Evolutionary conservation across 2,888 invertebrate species (phyloP), one percentile per base, ranked within the genome.

Genomic region (Acrobasis repandana): DNA sequence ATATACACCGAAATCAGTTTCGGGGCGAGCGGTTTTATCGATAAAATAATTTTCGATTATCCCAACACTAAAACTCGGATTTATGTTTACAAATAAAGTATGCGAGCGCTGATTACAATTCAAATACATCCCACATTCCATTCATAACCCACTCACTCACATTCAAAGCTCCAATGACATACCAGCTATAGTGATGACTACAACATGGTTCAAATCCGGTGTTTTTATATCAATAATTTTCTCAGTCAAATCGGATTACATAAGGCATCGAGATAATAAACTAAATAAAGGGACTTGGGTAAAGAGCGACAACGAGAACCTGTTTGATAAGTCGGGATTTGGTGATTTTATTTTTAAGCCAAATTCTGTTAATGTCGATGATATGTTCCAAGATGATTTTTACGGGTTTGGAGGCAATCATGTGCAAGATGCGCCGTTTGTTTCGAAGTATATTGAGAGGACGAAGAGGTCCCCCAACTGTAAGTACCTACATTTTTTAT

Each of bases 281-380:
- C 67, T 90, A 0, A 90, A 88, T 52, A 89, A 87, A 68, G 84
- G 87, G 0, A 67, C 88, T 0, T 90, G 90, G 90, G 63, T 82
- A 0, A 72, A 75, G 0, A 76, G 69, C 2, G 50, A 62, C 0
- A 66, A 68, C 0, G 70, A 75, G 0, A 74, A 72, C 16, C 14
- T 70, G 0, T 66, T 63, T 0, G 77, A 76, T 0, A 80, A 73
- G 11, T 59, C 67, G 0, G 72, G 62, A 0, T 18, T 65, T 0
- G 82, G 82, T 0, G 74, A 82, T 1, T 88, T 85, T 51, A 77
- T 90, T 33, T 90, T 90, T 59, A 69, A 81, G 18, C 67, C 80
- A 0, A 82, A 77, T 49, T 84, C 86, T 0, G 18, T 83, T n/a
- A 88, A 90, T 61, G 76, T 70, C 0, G 88, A 87, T 11, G 79